These are phyloP conservation scores for Palaemon carinicauda DNA, from an alignment of 1,140 invertebrate species.

Conservation along the genomic window DNA sequence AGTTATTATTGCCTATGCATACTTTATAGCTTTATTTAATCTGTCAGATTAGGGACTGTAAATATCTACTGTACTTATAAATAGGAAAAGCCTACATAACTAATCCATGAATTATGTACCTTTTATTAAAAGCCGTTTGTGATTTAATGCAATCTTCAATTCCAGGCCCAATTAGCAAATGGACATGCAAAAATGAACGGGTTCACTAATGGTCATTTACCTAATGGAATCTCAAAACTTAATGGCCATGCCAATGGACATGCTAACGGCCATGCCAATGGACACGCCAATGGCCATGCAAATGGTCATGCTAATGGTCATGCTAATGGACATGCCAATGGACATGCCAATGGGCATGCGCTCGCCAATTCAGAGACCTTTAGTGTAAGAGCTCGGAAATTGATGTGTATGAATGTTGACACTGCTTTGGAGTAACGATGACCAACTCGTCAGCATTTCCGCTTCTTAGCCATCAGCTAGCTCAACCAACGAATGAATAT, in stretches of 20 bases:
- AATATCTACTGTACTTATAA: too few relatives aligned
- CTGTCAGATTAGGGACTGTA: too few relatives aligned
- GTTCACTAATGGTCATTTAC: neutral
- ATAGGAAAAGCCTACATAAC: too few relatives aligned
- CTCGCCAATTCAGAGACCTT: slow-evolving; percentile 72
- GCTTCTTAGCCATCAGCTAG: neutral
- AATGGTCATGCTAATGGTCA: slow-evolving; percentile 47
- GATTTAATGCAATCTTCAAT: neutral
- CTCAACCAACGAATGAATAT: neutral
- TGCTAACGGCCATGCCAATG: slow-evolving; percentile 6
- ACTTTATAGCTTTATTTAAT: too few relatives aligned
- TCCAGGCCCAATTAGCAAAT: neutral
- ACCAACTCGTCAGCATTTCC: neutral
- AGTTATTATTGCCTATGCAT: too few relatives aligned
- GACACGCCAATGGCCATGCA: neutral
- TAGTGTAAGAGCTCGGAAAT: slow-evolving; percentile 7
- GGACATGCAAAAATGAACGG: neutral
- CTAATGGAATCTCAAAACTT: slow-evolving; percentile 60
- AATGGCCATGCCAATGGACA: neutral
- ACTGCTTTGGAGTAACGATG: slow-evolving; percentile 19
- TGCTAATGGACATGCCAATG: slow-evolving; percentile 41
- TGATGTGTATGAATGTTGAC: slow-evolving; percentile 47
- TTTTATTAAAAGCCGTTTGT: neutral
- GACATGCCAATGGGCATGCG: slow-evolving; percentile 69
- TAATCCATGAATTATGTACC: too few relatives aligned